Evolutionary conservation across 2,797 vertebrate genomes (phyloP).

Genomic region (Melanotaenia boesemani): DNA sequence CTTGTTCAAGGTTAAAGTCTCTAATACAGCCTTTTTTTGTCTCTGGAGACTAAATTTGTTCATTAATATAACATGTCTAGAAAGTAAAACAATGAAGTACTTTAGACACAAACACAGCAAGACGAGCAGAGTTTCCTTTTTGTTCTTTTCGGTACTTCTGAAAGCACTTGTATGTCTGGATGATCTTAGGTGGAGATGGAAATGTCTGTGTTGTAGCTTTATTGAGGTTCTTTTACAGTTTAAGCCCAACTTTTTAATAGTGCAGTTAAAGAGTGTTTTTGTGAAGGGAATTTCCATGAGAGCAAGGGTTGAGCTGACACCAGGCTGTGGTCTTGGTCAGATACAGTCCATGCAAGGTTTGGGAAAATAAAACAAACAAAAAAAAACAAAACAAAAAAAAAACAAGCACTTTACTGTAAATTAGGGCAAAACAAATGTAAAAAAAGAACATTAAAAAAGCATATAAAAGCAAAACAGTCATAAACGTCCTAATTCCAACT

Average conservation of each 20-base stretch:
- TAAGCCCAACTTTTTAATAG: constrained; percentile 55
- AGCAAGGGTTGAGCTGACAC: constrained; percentile 53
- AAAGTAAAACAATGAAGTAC: no score
- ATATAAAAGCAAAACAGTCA: constrained; percentile 24
- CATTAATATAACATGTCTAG: not conserved
- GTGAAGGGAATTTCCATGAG: constrained; percentile 73
- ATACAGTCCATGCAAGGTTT: constrained; percentile 47
- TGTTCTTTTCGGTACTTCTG: constrained; percentile 9
- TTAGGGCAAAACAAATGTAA: constrained; percentile 29
- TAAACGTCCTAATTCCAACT: constrained; percentile 29
- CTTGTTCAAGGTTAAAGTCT: constrained; percentile 21
- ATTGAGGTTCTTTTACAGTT: constrained; percentile 57
- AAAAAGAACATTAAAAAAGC: not conserved
- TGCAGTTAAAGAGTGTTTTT: constrained; percentile 63
- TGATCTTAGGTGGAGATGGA: constrained; percentile 41
- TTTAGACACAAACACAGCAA: not conserved
- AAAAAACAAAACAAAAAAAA: no score
- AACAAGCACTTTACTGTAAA: constrained; percentile 29
- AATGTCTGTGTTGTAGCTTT: constrained; percentile 44
- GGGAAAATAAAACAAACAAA: constrained; percentile 6
- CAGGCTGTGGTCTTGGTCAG: constrained; percentile 56
- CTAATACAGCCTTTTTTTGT: not conserved
- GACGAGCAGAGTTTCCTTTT: not conserved
- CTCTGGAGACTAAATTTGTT: not conserved
- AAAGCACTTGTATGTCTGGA: constrained; percentile 17